These are phyloP conservation scores for Zoanthus solanderi DNA, from an alignment of 92 coral and sea anemone genomes.

Conservation along the genomic window DNA sequence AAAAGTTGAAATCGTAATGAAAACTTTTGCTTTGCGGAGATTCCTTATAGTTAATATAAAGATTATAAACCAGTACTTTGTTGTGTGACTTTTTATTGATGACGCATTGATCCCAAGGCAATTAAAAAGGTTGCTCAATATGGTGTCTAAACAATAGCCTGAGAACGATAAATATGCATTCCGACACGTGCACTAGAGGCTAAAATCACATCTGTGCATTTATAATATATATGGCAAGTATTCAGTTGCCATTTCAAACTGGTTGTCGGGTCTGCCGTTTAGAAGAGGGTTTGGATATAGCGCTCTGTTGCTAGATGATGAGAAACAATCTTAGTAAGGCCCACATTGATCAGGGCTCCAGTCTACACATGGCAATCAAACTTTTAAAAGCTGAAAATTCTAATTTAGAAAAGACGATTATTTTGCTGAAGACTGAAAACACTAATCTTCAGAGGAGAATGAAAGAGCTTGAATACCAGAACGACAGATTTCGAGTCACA, in stretches of 20 bases:
- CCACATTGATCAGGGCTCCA: conserved; percentile 88
- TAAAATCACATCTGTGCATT: conserved; percentile 16
- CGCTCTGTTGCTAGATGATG: conserved; percentile 56
- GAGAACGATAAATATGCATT: conserved; percentile 29
- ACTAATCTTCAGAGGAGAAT: conserved; percentile 82
- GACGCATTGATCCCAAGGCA: not conserved
- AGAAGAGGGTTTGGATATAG: not conserved
- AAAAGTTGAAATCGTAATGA: no score
- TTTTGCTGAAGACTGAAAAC: conserved; percentile 85
- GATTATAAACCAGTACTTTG: not conserved
- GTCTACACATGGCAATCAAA: conserved; percentile 90
- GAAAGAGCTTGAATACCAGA: conserved; percentile 90
- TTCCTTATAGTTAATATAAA: no score
- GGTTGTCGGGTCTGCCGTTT: conserved; percentile 23
- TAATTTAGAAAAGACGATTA: conserved; percentile 88
- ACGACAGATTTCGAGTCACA: conserved; percentile 87
- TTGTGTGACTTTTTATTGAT: not conserved
- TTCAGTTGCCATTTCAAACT: conserved; percentile 8
- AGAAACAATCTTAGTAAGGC: conserved; percentile 71
- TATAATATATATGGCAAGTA: conserved; percentile 4
- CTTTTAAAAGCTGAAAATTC: conserved; percentile 91
- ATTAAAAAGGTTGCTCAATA: conserved; percentile 15
- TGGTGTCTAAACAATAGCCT: not conserved
- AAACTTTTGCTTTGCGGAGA: no score
- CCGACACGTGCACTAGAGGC: conserved; percentile 25